A percentile compares a stretch with the other conserved stretches of the same genome.
Evolutionary conservation across 2,888 invertebrate species (phyloP).

Genomic region (Epinotia nisella): DNA sequence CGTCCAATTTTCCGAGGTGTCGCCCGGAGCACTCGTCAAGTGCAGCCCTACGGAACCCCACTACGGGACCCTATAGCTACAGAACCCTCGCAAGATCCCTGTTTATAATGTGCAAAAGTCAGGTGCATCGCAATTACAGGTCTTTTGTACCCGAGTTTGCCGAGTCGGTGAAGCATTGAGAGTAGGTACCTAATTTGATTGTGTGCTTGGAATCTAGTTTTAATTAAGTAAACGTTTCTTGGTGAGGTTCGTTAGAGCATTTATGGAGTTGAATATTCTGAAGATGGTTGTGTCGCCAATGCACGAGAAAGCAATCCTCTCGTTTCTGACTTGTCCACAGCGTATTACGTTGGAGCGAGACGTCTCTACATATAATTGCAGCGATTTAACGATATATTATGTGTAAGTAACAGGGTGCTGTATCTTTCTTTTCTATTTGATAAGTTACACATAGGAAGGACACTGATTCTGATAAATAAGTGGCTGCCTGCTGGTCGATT

Average conservation of each 20-base stretch:
- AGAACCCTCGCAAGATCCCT: slow-evolving; percentile 51
- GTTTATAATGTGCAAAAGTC: slow-evolving; percentile 63
- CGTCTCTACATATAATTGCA: neutral
- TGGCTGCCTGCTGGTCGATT: no score
- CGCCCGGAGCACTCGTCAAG: slow-evolving; percentile 83
- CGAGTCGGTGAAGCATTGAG: neutral
- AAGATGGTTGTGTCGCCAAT: neutral
- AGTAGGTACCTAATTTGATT: slow-evolving; percentile 28
- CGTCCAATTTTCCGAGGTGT: slow-evolving; percentile 84
- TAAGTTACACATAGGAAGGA: no score
- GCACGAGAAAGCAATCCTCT: neutral
- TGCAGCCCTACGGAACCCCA: slow-evolving; percentile 70
- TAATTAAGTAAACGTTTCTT: slow-evolving; percentile 25
- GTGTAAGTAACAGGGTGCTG: no score
- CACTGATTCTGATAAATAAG: no score
- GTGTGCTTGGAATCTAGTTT: slow-evolving; percentile 4
- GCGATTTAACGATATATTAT: neutral
- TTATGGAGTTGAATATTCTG: neutral
- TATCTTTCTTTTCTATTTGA: no score
- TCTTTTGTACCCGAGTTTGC: slow-evolving; percentile 23
- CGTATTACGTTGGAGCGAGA: neutral
- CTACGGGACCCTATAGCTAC: slow-evolving; percentile 46
- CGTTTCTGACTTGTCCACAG: neutral
- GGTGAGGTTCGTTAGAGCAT: slow-evolving; percentile 7
- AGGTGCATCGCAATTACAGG: slow-evolving; percentile 61